phyloP scores from a whole-genome alignment of 2,888 invertebrate genomes.

The Cheiracanthium punctorium region DNA sequence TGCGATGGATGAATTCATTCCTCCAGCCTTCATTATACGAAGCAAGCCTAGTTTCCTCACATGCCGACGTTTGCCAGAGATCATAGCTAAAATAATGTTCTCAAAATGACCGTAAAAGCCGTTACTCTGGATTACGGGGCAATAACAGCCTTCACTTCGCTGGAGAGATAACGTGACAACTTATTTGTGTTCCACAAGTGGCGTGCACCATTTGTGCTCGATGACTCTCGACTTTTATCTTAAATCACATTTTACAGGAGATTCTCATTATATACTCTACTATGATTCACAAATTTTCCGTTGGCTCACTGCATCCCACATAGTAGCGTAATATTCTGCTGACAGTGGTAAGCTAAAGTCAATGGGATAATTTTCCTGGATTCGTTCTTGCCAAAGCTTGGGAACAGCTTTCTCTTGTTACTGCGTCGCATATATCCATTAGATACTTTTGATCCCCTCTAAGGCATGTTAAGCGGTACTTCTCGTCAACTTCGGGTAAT shows the following conservation, averaged over 20 bases:
- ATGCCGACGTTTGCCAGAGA: conserved; percentile 30
- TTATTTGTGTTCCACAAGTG: conserved; percentile 29
- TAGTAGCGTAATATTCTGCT: conserved; percentile 35
- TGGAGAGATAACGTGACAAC: conserved; percentile 27
- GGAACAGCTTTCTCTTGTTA: conserved; percentile 34
- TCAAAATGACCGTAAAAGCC: conserved; percentile 49
- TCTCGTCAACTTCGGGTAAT: neutral
- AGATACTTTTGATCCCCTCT: conserved; percentile 41
- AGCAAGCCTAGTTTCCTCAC: conserved; percentile 16
- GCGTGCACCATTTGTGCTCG: conserved; percentile 24
- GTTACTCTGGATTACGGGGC: conserved; percentile 68
- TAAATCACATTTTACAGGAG: neutral
- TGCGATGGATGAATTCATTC: neutral
- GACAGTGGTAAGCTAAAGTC: conserved; percentile 34
- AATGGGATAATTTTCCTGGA: conserved; percentile 3
- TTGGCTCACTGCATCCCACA: conserved; percentile 7
- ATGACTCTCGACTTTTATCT: conserved; percentile 14
- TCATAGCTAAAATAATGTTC: conserved; percentile 66
- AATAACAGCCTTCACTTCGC: conserved; percentile 18
- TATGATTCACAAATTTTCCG: conserved; percentile 2
- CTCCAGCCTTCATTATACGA: neutral
- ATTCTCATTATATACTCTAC: neutral
- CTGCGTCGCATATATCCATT: conserved; percentile 28
- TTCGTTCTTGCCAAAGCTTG: conserved; percentile 25
- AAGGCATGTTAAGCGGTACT: neutral